Evolutionary conservation across 2,113 vertebrate species (phyloP), one percentile per base, ranked within the genome.

Genomic region (Campylorhamphus procurvoides): DNA sequence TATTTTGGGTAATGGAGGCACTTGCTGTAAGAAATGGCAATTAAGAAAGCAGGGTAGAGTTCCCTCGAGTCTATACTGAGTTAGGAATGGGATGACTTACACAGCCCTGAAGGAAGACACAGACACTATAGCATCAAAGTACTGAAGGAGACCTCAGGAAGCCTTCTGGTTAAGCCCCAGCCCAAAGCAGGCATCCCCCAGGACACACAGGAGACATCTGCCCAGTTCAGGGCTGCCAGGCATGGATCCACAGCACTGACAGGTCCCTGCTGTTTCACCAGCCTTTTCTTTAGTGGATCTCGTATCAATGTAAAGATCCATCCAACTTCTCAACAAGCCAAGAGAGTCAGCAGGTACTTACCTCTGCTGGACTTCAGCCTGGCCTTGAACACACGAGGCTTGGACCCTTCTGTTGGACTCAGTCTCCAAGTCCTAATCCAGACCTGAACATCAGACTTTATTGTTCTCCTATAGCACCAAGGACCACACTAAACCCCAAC

Each of bases 191-290:
- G 15, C 25, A 79, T 22, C 18, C 25, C 33, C 49, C 31, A 37
- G 63, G 52, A 55, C 0, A 1, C 6, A 6, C 1, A 17, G 27
- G 12, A 56, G 66, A 64, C 13, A 9, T 7, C 16, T 71, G 63
- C 16, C 37, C 24, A 24, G 13, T 18, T 69, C 67, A 76, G 50
- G 31, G 25, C 31, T 66, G 50, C 27, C 62, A 88, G 8, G 27
- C 42, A 59, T 46, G 40, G 27, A 62, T 10, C 20, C 39, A 46
- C 37, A 79, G 20, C 35, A 59, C 5, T 6, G 10, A 39, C 4
- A 18, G 27, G 16, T 40, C 22, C 8, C 31, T 46, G 37, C 12
- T 62, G 69, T 25, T 74, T 22, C 67, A 60, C 18, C 31, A 47
- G 16, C 11, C 37, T 52, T 72, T 29, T 40, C 40, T 76, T 64